Percentiles rank a stretch among this genome's conserved stretches.
Conservation (phyloP, 2,888 invertebrate genomes). For the Cyaniris semiargus region DNA sequence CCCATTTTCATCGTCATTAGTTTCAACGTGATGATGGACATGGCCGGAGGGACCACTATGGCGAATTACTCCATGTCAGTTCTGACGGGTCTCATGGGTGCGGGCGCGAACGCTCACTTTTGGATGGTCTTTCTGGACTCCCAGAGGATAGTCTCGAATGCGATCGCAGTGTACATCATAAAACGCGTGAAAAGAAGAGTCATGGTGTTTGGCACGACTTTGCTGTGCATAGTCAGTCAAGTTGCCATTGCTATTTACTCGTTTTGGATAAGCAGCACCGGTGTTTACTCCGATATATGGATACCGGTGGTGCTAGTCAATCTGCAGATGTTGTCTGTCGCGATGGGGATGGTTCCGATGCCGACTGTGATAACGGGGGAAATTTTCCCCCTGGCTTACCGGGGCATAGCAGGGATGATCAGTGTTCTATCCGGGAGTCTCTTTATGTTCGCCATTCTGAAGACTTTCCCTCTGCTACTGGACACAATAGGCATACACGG, state of each 20-base stretch:
- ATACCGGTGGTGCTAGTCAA: constrained; percentile 73
- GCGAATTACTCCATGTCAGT: constrained; percentile 84
- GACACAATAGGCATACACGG: constrained; percentile 73
- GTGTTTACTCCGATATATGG: constrained; percentile 61
- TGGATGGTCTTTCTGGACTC: constrained; percentile 83
- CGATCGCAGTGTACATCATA: constrained; percentile 80
- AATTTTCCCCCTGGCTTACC: constrained; percentile 81
- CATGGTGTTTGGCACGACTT: constrained; percentile 79
- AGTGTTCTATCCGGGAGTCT: constrained; percentile 78
- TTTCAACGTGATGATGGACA: constrained; percentile 82
- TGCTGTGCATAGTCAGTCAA: constrained; percentile 79
- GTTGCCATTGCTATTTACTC: constrained; percentile 71
- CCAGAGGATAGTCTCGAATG: constrained; percentile 80
- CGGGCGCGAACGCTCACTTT: constrained; percentile 79
- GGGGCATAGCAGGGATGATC: constrained; percentile 82
- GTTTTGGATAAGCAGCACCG: constrained; percentile 51
- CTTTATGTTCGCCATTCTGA: constrained; percentile 82
- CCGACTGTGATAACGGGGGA: constrained; percentile 87
- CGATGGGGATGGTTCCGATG: constrained; percentile 81
- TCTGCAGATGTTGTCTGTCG: constrained; percentile 77
- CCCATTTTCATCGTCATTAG: constrained; percentile 80
- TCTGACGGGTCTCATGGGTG: constrained; percentile 77
- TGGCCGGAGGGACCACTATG: constrained; percentile 84
- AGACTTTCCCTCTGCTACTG: constrained; percentile 80
- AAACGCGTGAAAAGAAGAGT: constrained; percentile 80